These are phyloP conservation scores for Osmerus eperlanus DNA, from an alignment of 2,113 vertebrate genomes.

Conservation along the genomic window DNA sequence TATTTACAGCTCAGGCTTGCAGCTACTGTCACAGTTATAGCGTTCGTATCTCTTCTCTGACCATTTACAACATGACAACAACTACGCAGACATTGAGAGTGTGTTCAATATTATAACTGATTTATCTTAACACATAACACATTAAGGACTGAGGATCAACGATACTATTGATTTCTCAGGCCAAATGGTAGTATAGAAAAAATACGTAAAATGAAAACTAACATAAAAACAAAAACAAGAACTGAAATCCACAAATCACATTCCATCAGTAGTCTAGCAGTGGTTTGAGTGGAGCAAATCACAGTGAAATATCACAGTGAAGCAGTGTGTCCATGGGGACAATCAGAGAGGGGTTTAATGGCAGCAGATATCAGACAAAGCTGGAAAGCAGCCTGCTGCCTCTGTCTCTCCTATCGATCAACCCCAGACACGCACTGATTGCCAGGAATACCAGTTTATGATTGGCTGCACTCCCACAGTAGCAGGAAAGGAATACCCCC, in stretches of 20 bases:
- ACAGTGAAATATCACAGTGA: constrained; percentile 33
- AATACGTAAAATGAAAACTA: too few relatives aligned
- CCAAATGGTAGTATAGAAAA: too few relatives aligned
- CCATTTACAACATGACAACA: too few relatives aligned
- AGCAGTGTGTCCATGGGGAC: constrained; percentile 37
- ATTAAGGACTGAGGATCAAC: too few relatives aligned
- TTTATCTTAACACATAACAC: too few relatives aligned
- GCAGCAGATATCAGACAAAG: constrained; percentile 50
- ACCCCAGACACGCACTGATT: constrained; percentile 40
- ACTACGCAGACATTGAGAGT: too few relatives aligned
- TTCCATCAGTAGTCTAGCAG: constrained; percentile 50
- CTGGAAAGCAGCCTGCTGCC: constrained; percentile 58
- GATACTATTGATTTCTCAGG: too few relatives aligned
- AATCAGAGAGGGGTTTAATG: constrained; percentile 46
- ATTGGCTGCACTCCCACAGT: constrained; percentile 43
- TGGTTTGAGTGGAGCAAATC: constrained; percentile 42
- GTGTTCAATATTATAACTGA: too few relatives aligned
- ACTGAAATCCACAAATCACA: constrained; percentile 38
- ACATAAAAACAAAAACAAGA: constrained; percentile 14
- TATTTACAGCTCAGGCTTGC: too few relatives aligned
- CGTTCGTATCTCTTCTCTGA: too few relatives aligned
- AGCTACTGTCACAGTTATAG: too few relatives aligned
- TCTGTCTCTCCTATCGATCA: constrained; percentile 61
- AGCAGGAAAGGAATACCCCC: constrained; percentile 35
- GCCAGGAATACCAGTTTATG: constrained; percentile 54